Base-by-base conservation (phyloP, 2,797 vertebrate species). In the Euthynnus affinis region DNA sequence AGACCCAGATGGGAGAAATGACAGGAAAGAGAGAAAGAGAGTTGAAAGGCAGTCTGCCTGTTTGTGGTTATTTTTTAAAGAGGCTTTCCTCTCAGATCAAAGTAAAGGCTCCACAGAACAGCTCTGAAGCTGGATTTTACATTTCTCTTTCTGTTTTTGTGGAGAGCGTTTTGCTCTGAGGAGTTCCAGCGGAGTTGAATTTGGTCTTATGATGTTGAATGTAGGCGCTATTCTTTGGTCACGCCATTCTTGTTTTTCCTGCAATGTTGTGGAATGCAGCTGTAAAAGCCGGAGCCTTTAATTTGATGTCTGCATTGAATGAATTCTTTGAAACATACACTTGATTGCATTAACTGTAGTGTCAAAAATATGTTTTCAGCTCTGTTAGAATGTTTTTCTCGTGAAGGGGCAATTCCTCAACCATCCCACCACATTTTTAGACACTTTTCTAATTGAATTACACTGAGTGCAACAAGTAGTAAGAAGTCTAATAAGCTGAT, bases 1-100 rank as follows among this genome's bases (percentile, higher is more conserved):
- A 12, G 52, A 60, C 27, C 27, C 69, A 65, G 56, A 65, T n/a
- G 56, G 25, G 64, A 34, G 46, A 34, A 23, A 48, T 71, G 37
- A 46, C 61, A 44, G 52, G 48, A n/a, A n/a, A 40, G 37, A 14
- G 27, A 57, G 42, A 32, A 27, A 42, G 8, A 14, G 52, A 70
- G 62, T 61, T 77, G 77, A 77, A 81, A 87, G 61, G 63, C 72
- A 46, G 40, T 12, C 15, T 44, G 34, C 32, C 68, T 74, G 65
- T 86, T 82, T 74, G 81, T 81, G 74, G 53, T 74, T 65, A 65
- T 70, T 84, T 84, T 83, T 74, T 57, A 74, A 74, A 84, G 57
- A 74, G 51, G 15, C 61, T 57, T 89, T 62, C 57, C 73, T 74
- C 75, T 46, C 48, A 84, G 67, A 88, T 89, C 76, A 86, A 88